Conservation (phyloP, 2,888 invertebrate species). For the Eudemis profundana region DNA sequence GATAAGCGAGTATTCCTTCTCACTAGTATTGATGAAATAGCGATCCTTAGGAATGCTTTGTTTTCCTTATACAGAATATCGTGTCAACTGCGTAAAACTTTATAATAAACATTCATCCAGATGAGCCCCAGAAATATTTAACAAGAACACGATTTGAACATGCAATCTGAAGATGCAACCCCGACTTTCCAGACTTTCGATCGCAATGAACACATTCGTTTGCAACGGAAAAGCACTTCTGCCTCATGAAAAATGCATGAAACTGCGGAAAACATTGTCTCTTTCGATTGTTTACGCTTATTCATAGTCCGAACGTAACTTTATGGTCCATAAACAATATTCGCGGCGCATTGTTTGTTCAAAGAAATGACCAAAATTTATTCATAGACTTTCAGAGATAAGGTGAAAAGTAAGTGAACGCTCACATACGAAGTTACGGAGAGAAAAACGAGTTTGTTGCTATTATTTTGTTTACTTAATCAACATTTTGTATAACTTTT, state of each 20-base stretch:
- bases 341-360: conserved; percentile 42
- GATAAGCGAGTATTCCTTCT: too few relatives aligned
- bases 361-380: conserved; percentile 45
- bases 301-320: conserved; percentile 44
- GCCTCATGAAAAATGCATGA: conserved; percentile 47
- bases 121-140: conserved; percentile 17
- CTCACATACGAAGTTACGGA: conserved; percentile 21
- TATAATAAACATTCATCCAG: conserved; percentile 9
- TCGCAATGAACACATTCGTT: conserved; percentile 45
- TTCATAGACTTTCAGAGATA: conserved; percentile 43
- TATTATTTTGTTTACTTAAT: conserved; percentile 10
- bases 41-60: conserved; percentile 12
- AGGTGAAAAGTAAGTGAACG: conserved; percentile 41
- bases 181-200: conserved; percentile 37
- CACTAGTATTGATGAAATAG: conserved; percentile 18
- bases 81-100: background rate
- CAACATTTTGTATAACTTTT: background rate
- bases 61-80: background rate
- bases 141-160: conserved; percentile 26
- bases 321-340: conserved; percentile 48
- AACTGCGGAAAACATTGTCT: conserved; percentile 47
- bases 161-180: conserved; percentile 40
- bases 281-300: conserved; percentile 47
- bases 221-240: conserved; percentile 43
- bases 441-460: conserved; percentile 7